Base-by-base conservation (phyloP, 2,113 vertebrate genomes). In the Fulica atra region DNA sequence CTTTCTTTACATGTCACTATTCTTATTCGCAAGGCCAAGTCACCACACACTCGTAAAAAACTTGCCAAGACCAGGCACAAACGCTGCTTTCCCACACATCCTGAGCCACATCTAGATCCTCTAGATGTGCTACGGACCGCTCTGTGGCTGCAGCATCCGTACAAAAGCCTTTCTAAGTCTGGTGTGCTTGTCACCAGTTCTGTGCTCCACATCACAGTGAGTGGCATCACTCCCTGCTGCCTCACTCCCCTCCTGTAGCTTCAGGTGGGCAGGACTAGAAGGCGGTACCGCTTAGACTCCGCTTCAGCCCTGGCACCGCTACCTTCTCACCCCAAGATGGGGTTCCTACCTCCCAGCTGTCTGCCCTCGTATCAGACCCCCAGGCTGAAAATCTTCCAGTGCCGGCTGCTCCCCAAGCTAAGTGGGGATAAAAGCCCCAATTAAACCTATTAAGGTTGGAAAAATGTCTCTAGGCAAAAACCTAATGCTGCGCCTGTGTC, bases 321-420 rank as follows among this genome's bases (percentile, higher is more conserved):
- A 20, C 17, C 16, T 31, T 56, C n/a, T n/a, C 7, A 20, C 38
- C 11, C 18, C 36, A 26, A 6, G 40, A 42, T 0, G 0, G 46
- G 26, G 24, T 12, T 89, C 44, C 10, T 25, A 20, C 9, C n/a
- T 72, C 48, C 59, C 38, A 77, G 21, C 11, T 61, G 0, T 13
- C 38, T 91, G 54, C 64, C 51, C 44, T 56, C 31, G 1, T 54
- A 28, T 23, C 42, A 63, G 15, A 59, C 11, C 17, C 36, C 16
- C 0, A 2, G 18, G 3, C 20, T 86, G 29, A 56, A 51, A 33
- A 35, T 11, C 51, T 89, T 57, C 57, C 77, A 64, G n/a, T 36
- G 42, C 31, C 53, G 44, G 31, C 36, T 86, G 9, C 46, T 77
- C 76, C 28, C 59, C 63, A 63, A 59, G 8, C 20, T 44, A 61